Evolutionary conservation across 2,888 invertebrate genomes (phyloP).

Genomic region (Magallana nippona): DNA sequence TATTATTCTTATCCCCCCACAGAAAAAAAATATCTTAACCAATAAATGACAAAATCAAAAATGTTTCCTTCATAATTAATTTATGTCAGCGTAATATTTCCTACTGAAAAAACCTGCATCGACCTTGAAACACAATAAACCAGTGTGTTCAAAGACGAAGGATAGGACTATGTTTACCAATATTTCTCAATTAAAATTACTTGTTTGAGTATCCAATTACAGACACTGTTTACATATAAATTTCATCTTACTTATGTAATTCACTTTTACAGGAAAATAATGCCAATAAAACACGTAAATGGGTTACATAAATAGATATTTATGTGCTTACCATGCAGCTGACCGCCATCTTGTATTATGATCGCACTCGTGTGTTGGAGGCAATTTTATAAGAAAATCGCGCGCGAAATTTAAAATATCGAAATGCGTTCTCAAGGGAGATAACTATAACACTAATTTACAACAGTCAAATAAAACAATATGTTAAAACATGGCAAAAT

Average conservation of each 20-base stretch:
- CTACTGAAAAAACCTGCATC: background rate
- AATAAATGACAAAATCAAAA: no score
- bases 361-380: background rate
- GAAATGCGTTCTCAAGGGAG: background rate
- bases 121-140: background rate
- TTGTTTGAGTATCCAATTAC: background rate
- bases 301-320: background rate
- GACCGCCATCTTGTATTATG: constrained; percentile 16
- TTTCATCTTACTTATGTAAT: background rate
- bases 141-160: background rate
- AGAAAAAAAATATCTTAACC: no score
- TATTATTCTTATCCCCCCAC: no score
- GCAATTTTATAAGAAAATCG: background rate
- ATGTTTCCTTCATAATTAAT: no score
- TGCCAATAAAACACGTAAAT: background rate
- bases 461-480: no score
- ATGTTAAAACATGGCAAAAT: no score
- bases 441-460: background rate
- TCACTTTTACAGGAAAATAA: background rate
- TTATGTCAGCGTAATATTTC: no score
- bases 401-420: background rate
- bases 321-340: constrained; percentile 25
- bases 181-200: background rate
- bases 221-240: background rate
- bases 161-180: background rate